phyloP scores from a whole-genome alignment of 2,888 invertebrate species.

The Ametastegia equiseti region DNA sequence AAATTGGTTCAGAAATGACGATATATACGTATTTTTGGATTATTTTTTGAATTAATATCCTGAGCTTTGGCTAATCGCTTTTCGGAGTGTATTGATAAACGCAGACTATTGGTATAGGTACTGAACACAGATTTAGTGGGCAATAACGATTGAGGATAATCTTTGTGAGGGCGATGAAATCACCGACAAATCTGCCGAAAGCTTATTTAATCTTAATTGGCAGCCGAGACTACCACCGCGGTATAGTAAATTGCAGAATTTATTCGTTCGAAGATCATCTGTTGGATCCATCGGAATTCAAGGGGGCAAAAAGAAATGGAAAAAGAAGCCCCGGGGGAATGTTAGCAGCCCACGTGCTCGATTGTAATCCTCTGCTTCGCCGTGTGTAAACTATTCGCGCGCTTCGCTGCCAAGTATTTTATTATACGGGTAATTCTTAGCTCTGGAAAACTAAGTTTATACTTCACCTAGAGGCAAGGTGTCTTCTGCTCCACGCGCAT shows the following conservation, averaged over 20 bases:
- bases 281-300: neutral
- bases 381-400: conserved; percentile 14
- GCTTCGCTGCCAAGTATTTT: conserved; percentile 2
- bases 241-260: neutral
- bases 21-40: no score
- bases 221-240: neutral
- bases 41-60: no score
- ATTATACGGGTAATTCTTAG: conserved; percentile 1
- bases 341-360: conserved; percentile 15
- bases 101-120: no score
- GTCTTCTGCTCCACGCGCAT: neutral
- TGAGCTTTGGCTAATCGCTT: no score
- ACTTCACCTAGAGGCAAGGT: neutral
- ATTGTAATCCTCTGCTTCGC: neutral
- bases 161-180: no score
- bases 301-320: neutral
- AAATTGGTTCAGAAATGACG: no score
- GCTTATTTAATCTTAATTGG: neutral
- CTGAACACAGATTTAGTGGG: no score
- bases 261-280: neutral
- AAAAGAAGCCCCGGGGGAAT: neutral
- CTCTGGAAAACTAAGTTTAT: neutral
- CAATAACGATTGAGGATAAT: no score
- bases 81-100: no score
- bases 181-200: neutral